Evolutionary conservation across 2,113 vertebrate genomes (phyloP), one percentile per base, ranked within the genome.

Genomic region (Tautogolabrus adspersus): DNA sequence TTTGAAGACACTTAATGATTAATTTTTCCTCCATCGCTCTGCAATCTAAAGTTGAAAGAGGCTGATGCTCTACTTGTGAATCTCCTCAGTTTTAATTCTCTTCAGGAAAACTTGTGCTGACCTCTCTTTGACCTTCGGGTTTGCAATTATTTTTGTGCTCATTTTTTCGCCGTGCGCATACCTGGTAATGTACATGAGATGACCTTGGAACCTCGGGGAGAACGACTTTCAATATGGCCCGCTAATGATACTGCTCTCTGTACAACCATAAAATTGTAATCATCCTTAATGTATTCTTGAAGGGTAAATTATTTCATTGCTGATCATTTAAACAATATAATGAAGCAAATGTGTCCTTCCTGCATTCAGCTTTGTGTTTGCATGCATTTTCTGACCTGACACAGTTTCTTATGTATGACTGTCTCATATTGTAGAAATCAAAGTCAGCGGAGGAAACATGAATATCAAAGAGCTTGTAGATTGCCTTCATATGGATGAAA

Each of bases 241-340:
- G 9, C 69, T 88, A 81, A 90, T 92, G 84, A 90, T 74, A 79
- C 54, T 44, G 55, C 75, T 80, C 40, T 77, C 60, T 55, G 40
- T 62, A 22, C 76, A 84, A 85, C 80, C 73, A 89, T 91, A 78
- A 90, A 85, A 88, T 79, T 86, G 66, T 80, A 89, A 89, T 93
- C 78, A 86, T 82, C 21, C 56, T 77, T 89, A 84, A 89, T 91
- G 82, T 91, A 83, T 92, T 89, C 80, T 83, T 88, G 72, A 87
- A 86, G 78, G 73, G 73, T 82, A 85, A 85, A 87, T 90, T 81
- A 87, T 83, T 85, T 88, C 67, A 81, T 63, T 77, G 66, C 82
- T 82, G 78, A 87, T 88, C 69, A 76, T 87, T 88, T 72, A 19
- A 60, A 81, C 58, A 85, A 72, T 70, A 72, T 78, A 80, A 88